Evolutionary conservation across 2,888 invertebrate species (phyloP), one percentile per base, ranked within the genome.

Genomic region (Gnatocerus cornutus): DNA sequence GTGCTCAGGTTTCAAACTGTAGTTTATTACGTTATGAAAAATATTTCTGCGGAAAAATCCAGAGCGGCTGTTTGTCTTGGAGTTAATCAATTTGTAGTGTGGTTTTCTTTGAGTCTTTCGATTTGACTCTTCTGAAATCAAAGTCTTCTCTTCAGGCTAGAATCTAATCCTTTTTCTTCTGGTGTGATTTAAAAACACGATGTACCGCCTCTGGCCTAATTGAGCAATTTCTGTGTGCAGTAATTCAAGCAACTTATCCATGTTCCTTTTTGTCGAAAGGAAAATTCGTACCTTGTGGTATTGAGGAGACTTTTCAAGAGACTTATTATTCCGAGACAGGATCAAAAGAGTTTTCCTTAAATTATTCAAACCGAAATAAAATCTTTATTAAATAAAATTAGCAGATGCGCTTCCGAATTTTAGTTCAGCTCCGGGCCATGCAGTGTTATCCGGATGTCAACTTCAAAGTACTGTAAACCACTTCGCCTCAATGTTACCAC

Each of bases 401-500:
- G 52, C 41, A 56, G 45, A 59, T 61, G 66, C 41, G 58, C 39
- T 30, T 48, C 59, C 45, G 27, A 59, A 52, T 62, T 64, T 9
- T 64, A 33, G 48, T 65, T 59, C 33, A 68, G 46, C 68, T 68
- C 71, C 68, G 71, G 71, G 71, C 67, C 53, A 67, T 45, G 58
- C 46, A 52, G 13, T 52, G 52, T 71, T 64, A 63, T 71, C 71
- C 71, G 71, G 71, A 71, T 62, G 58, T 62, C 48, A 62, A 58
- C 62, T 67, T 71, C 62, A 63, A 63, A 68, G 63, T 52, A 52
- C 45, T 67, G 33, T 39, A 45, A 71, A 58, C 52, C 63, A 59
- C 56, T 39, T 30, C 43, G 29, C 33, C 58, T 41, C 52, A 58
- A 30, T 50, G 68, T 61, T 59, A 59, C 55, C 48, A 30, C 64